These are phyloP conservation scores for Brachystomella parvula DNA, from an alignment of 1,140 invertebrate genomes.

Conservation along the genomic window DNA sequence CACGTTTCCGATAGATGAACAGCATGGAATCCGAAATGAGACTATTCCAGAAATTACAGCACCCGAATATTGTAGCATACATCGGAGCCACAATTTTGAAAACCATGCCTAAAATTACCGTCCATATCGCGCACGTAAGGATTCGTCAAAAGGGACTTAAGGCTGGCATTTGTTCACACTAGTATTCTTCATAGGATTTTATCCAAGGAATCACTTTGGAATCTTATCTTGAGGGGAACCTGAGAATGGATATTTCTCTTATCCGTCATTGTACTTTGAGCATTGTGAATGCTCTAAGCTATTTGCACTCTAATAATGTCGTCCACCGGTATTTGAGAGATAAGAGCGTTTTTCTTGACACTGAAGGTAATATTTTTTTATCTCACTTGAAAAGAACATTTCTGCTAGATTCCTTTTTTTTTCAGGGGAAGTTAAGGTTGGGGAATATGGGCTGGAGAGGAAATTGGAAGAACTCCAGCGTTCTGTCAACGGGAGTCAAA, in stretches of 20 bases:
- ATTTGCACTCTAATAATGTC: constrained; percentile 66
- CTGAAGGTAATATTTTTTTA: constrained; percentile 41
- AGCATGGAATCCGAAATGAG: constrained; percentile 59
- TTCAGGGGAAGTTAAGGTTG: constrained; percentile 50
- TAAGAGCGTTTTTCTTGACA: constrained; percentile 57
- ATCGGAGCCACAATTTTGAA: constrained; percentile 58
- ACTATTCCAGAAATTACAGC: constrained; percentile 57
- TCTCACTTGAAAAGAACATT: not conserved
- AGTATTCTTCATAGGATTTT: constrained; percentile 53
- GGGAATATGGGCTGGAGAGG: constrained; percentile 64
- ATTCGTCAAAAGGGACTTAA: constrained; percentile 2
- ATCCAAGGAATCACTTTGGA: constrained; percentile 50
- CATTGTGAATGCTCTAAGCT: constrained; percentile 58
- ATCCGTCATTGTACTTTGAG: constrained; percentile 56
- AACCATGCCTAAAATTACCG: constrained; percentile 44
- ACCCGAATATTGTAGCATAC: constrained; percentile 63
- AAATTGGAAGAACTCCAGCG: constrained; percentile 50
- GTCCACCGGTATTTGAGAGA: constrained; percentile 65
- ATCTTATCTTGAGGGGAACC: constrained; percentile 49
- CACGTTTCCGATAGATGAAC: not conserved
- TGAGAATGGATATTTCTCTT: constrained; percentile 51
- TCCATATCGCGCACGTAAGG: constrained; percentile 51
- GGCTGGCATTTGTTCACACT: not conserved
- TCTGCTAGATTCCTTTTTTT: constrained; percentile 33
- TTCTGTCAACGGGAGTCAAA: constrained; percentile 32